Base-by-base conservation (phyloP, 2,113 vertebrate genomes). In the Dromas ardeola region DNA sequence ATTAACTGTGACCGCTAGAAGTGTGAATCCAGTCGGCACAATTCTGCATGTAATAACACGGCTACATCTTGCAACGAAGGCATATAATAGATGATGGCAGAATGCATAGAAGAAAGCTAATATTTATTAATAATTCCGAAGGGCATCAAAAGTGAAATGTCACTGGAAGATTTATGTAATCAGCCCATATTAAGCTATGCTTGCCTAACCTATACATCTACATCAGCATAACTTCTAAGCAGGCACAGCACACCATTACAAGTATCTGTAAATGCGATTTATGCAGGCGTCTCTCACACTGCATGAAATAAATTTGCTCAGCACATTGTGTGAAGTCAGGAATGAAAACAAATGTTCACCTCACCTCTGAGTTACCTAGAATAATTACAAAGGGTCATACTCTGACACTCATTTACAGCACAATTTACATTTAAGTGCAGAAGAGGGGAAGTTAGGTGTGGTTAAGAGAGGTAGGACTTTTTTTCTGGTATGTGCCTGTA, bases 61-160 rank as follows among this genome's bases (percentile, higher is more conserved):
- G 58, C 63, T 36, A 34, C 84, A 70, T 52, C 55, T 91, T 61
- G 56, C 72, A 19, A 42, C 12, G n/a, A 61, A 74, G 50, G 55
- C 27, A 53, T 20, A 18, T 53, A 81, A 93, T 10, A 23, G 84
- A 78, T 78, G 84, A 87, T 26, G 71, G 85, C 88, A 94, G 78
- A 66, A 84, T 9, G 20, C 29, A 76, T 2, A 30, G 36, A 76
- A 36, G 67, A 82, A 92, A 94, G 53, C 43, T 56, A 88, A 72
- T 69, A 79, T 63, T 89, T 90, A 92, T 91, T 85, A 88, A 66
- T 88, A 94, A 92, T 88, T 94, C 86, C 87, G 59, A 92, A 67
- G 49, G 65, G 32, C n/a, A 55, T 85, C 78, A 84, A 81, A 95
- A 94, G 61, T 30, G 76, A 66, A 91, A 81, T 59, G 80, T 47